Percentiles rank a stretch among this genome's conserved stretches.
These are phyloP conservation scores for Patella ulyssiponensis DNA, from an alignment of 2,888 invertebrate genomes.

Conservation along the genomic window DNA sequence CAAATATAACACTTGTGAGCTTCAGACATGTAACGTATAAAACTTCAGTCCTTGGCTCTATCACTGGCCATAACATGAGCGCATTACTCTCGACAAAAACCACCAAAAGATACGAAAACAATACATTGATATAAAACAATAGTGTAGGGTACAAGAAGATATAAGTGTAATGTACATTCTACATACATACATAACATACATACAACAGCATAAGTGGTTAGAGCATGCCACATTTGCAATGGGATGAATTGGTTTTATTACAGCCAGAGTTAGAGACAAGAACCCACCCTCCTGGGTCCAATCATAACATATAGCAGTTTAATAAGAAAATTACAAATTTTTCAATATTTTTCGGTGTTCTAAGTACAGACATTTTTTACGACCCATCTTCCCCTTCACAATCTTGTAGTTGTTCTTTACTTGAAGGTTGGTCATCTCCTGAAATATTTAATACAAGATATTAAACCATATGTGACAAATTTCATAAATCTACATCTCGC, in stretches of 20 bases:
- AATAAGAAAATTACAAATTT: constrained; percentile 44
- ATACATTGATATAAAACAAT: constrained; percentile 12
- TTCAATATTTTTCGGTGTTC: constrained; percentile 33
- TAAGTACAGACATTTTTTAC: constrained; percentile 45
- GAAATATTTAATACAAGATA: constrained; percentile 53
- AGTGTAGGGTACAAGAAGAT: constrained; percentile 7
- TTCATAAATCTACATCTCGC: too few species aligned
- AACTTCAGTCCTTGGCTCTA: constrained; percentile 3
- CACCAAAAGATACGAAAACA: constrained; percentile 12
- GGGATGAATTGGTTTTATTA: background rate
- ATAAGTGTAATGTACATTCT: constrained; percentile 10
- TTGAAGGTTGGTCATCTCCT: constrained; percentile 90
- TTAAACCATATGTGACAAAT: too few species aligned
- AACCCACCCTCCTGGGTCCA: constrained; percentile 25
- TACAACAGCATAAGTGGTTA: constrained; percentile 8
- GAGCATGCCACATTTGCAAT: background rate
- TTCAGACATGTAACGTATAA: constrained; percentile 2
- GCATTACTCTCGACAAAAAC: constrained; percentile 7
- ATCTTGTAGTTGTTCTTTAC: constrained; percentile 81
- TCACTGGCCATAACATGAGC: constrained; percentile 8
- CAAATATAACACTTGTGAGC: constrained; percentile 7
- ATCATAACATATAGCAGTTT: constrained; percentile 43
- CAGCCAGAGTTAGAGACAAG: constrained; percentile 11
- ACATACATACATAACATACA: constrained; percentile 13
- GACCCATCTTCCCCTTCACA: constrained; percentile 89